Evolutionary conservation across 2,888 invertebrate species (phyloP), one percentile per base, ranked within the genome.

Genomic region (Terebella lapidaria): DNA sequence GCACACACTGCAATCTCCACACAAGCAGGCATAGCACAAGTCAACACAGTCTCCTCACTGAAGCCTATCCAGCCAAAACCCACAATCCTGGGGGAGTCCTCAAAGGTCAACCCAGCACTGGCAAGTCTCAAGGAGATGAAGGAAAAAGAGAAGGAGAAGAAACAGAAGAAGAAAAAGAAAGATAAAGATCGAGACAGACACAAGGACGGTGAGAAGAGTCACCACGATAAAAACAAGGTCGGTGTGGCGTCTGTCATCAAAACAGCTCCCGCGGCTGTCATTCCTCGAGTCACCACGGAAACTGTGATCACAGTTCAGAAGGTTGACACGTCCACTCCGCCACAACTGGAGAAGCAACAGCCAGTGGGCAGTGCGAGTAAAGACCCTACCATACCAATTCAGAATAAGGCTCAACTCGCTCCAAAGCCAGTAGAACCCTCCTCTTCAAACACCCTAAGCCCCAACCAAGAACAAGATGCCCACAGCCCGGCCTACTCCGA

Each of bases 401-500:
- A 47, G 28, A 59, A 57, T 55, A 54, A 58, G 26, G 58, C 58
- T 35, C 46, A 60, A 18, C 60, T 56, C 35, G 58, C 62, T 2
- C 59, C 64, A 18, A 20, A 56, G 5, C 54, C 52, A 20, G n/a
- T 15, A n/a, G 26, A 28, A 46, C n/a, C 45, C 10, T 56, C 59
- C n/a, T 47, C 24, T 28, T 57, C 52, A 24, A 52, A 24, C 5
- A n/a, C n/a, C 24, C 10, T 10, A 35, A 10, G 42, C 10, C 42
- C 42, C 10, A 35, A 35, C n/a, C 42, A 35, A n/a, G 42, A 35
- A 15, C 42, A 35, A n/a, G 59, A 89, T 79, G 88, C 89, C 1
- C 89, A 89, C 77, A 94, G 94, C 79, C 95, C 95, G 0, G 95
- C 95, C 0, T 96, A 95, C 82, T 95, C 94, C 57, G 96, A 96